These are phyloP conservation scores for Drosophila paulistorum DNA, from an alignment of 1,140 invertebrate genomes.

Conservation along the genomic window DNA sequence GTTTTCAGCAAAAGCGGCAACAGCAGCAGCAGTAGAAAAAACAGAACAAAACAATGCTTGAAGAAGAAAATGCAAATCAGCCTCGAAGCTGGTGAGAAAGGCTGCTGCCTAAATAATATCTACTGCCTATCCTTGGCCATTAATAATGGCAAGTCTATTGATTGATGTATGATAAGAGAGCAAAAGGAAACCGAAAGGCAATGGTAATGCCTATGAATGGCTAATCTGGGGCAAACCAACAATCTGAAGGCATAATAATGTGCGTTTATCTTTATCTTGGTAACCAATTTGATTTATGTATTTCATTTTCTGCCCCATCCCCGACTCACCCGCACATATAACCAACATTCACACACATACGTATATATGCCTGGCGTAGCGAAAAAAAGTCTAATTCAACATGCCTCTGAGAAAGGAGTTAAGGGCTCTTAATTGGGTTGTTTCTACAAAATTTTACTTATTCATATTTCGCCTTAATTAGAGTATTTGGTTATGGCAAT, in stretches of 20 bases:
- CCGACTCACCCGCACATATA: not conserved
- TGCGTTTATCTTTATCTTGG: constrained; percentile 75
- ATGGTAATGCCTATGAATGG: constrained; percentile 8
- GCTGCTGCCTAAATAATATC: constrained; percentile 34
- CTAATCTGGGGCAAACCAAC: constrained; percentile 9
- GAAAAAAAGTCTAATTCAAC: constrained; percentile 55
- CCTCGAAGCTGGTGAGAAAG: constrained; percentile 13
- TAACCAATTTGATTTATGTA: constrained; percentile 76
- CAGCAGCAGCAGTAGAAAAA: not conserved
- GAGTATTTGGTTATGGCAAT: constrained; percentile 1
- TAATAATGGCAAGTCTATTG: constrained; percentile 69
- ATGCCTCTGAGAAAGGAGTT: constrained; percentile 35
- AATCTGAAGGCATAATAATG: constrained; percentile 72
- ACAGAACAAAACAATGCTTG: not conserved
- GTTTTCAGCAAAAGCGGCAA: constrained; percentile 23
- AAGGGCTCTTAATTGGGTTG: not conserved
- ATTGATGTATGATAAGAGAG: constrained; percentile 76
- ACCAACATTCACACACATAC: constrained; percentile 27
- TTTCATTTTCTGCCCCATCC: constrained; percentile 64
- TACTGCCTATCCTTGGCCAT: constrained; percentile 45
- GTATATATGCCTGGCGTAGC: too few relatives aligned
- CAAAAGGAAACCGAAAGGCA: constrained; percentile 14
- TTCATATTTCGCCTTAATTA: constrained; percentile 2
- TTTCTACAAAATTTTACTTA: not conserved
- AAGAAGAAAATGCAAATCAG: constrained; percentile 40